Evolutionary conservation across 37 sponge, comb jelly and placozoan species (phyloP), one percentile per base, ranked within the genome.

Genomic region (Spongia lamella): DNA sequence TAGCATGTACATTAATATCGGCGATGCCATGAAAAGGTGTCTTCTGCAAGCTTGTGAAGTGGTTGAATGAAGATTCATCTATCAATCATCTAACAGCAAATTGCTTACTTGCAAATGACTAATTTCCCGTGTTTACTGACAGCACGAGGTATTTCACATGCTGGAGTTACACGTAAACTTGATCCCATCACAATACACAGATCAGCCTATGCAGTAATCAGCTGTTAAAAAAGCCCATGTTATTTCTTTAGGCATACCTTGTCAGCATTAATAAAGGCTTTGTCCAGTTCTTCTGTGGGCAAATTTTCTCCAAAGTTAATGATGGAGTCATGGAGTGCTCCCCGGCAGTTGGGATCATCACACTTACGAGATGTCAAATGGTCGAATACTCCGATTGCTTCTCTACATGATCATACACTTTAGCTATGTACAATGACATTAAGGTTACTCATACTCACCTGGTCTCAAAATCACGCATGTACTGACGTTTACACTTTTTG

Each of bases 291-390:
- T 27, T 30, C 29, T 30, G 85, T 61, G 1, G 94, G 94, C 6
- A 93, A 82, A 29, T 53, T 80, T 65, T 93, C 94, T 14, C 94
- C 89, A 77, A 93, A 93, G 70, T 93, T 93, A 39, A 93, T 78
- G 56, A 93, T 93, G 38, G 89, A 89, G 57, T 93, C 94, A 6
- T 77, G 19, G n/a, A 93, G 79, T 9, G 51, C 26, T 26, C 84
- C 90, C 35, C 68, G 32, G 52, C 94, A 93, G 17, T 66, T 55
- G 7, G 86, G 89, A 68, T 93, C 66, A 61, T 85, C 94, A 78
- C 94, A 93, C 40, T 65, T 38, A 1, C 94, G 72, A 29, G 86
- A 77, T 11, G 94, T 93, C 30, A 47, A 58, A 58, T 93, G 94
- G 30, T 77, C 61, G 52, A 85, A 85, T 61, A 85, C 86, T 38